phyloP scores from a whole-genome alignment of 2,113 vertebrate species.

The Cisticola juncidis region DNA sequence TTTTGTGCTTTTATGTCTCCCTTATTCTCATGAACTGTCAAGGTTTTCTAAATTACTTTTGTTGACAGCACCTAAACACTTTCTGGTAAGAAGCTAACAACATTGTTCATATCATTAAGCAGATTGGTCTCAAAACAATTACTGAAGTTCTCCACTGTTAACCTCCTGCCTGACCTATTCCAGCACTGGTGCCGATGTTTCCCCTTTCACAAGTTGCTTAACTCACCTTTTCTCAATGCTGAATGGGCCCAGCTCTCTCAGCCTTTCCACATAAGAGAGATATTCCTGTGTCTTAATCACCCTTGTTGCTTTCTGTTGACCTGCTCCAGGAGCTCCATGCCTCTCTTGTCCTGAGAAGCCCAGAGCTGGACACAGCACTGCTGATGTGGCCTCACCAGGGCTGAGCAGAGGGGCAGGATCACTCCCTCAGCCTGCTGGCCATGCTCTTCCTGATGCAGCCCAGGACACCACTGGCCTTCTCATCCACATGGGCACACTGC shows the following conservation, averaged over 20 bases:
- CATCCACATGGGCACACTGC: background rate
- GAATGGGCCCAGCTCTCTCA: background rate
- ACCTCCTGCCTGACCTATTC: background rate
- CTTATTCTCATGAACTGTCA: background rate
- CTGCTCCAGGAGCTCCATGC: background rate
- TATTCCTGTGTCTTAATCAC: background rate
- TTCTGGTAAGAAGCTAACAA: background rate
- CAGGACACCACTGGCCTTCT: background rate
- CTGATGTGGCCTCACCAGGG: background rate
- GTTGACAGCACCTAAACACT: background rate
- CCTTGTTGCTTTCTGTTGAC: background rate
- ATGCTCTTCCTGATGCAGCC: accelerated
- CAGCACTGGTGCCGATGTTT: background rate
- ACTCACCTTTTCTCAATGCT: background rate
- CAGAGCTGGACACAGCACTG: background rate
- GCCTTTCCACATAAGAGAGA: background rate
- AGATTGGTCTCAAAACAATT: background rate
- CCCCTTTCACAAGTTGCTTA: background rate
- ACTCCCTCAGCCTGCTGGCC: background rate
- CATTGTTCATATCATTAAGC: background rate
- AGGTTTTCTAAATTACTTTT: background rate
- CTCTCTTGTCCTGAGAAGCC: background rate
- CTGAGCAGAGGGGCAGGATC: background rate
- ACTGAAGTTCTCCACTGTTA: background rate
- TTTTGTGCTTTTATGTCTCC: background rate